Conservation (phyloP, 2,113 vertebrate species). For the Tringa solitaria region DNA sequence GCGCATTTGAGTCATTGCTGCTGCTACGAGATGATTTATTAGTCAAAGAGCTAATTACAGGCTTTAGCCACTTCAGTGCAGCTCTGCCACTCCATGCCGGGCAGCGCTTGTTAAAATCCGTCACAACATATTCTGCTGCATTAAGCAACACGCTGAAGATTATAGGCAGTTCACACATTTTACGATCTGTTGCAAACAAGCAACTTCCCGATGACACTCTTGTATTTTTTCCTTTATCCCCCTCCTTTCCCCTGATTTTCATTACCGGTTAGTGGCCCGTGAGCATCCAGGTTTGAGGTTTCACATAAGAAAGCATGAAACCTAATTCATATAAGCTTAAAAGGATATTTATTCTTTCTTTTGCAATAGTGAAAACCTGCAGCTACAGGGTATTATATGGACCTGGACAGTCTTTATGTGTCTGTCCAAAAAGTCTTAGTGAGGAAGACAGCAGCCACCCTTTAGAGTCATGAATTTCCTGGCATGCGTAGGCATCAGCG, state of each 20-base stretch:
- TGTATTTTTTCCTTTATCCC: neutral
- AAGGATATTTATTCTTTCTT: neutral
- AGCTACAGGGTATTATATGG: neutral
- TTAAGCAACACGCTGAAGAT: conserved; percentile 11
- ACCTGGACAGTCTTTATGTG: neutral
- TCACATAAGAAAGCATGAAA: neutral
- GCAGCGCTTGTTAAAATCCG: neutral
- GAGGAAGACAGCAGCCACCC: neutral
- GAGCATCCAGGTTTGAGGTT: neutral
- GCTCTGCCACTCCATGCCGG: neutral
- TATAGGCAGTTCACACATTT: conserved; percentile 6
- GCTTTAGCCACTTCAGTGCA: conserved; percentile 14
- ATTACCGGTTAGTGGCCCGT: neutral
- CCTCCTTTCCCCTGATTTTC: neutral
- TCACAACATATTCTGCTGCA: conserved; percentile 50
- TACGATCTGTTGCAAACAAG: conserved; percentile 20
- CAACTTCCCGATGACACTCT: neutral
- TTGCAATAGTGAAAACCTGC: neutral
- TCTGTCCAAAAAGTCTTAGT: neutral
- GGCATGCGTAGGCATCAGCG: neutral
- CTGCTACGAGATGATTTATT: neutral
- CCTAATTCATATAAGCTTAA: no score
- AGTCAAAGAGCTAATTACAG: conserved; percentile 42
- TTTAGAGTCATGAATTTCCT: neutral
- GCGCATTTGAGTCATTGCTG: neutral